A percentile compares a stretch with the other conserved stretches of the same genome.
phyloP scores from a whole-genome alignment of 2,888 invertebrate genomes.

The Pseudococcus jackbeardsleyi region DNA sequence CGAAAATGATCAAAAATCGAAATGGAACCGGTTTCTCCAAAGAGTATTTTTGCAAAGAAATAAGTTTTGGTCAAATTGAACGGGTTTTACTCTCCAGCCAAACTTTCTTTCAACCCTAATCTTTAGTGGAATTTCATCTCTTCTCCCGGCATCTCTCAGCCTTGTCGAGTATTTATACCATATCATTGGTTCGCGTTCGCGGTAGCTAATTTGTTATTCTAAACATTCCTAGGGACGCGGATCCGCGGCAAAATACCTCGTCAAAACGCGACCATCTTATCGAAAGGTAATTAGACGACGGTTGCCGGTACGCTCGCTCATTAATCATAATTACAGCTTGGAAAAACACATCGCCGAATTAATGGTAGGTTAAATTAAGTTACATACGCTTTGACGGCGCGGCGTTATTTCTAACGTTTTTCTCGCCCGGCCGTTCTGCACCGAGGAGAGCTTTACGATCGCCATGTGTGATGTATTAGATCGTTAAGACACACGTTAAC shows the following conservation, averaged over 20 bases:
- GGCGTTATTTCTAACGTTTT: slow-evolving; percentile 27
- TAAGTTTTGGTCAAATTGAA: neutral
- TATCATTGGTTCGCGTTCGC: neutral
- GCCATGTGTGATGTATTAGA: slow-evolving; percentile 52
- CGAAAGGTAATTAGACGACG: slow-evolving; percentile 33
- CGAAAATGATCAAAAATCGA: neutral
- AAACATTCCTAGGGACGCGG: neutral
- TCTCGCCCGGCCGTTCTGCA: neutral
- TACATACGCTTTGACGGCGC: slow-evolving; percentile 38
- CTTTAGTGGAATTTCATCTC: neutral
- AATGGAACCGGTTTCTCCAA: neutral
- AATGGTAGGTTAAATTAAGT: slow-evolving; percentile 55
- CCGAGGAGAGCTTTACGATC: slow-evolving; percentile 21
- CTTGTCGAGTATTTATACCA: neutral
- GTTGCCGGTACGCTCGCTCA: neutral
- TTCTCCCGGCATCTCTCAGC: neutral
- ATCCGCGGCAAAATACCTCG: neutral
- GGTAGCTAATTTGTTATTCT: slow-evolving; percentile 47
- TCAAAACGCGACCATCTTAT: slow-evolving; percentile 36
- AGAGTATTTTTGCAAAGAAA: neutral
- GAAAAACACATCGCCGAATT: slow-evolving; percentile 45
- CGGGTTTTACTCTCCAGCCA: neutral
- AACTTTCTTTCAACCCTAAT: neutral
- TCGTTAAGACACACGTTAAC: slow-evolving; percentile 49
- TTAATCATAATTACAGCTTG: slow-evolving; percentile 53